Percentiles rank a stretch among this genome's conserved stretches.
These are phyloP conservation scores for Phrixothrix hirtus DNA, from an alignment of 2,888 invertebrate species.

Conservation along the genomic window DNA sequence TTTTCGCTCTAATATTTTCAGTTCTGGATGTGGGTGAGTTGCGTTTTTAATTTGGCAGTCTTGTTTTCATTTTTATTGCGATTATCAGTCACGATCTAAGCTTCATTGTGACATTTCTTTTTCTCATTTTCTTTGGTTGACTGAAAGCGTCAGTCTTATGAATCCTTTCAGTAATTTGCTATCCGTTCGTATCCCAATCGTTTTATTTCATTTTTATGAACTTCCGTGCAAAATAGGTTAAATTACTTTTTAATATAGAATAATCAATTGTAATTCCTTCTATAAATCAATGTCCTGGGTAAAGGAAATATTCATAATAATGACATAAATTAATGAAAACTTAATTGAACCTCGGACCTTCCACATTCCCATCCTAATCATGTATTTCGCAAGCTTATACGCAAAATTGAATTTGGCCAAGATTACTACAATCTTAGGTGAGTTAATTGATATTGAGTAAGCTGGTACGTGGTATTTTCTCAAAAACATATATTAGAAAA, in stretches of 20 bases:
- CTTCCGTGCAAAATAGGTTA: neutral
- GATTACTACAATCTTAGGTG: neutral
- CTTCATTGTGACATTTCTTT: slow-evolving; percentile 8
- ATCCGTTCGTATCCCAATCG: neutral
- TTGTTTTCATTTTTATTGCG: slow-evolving; percentile 19
- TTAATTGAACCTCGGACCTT: neutral
- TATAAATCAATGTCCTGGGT: no score
- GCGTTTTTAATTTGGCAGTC: slow-evolving; percentile 14
- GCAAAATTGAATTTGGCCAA: neutral
- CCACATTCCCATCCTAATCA: neutral
- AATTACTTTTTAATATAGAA: neutral
- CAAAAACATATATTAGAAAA: no score
- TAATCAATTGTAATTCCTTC: no score
- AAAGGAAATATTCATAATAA: no score
- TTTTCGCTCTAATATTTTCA: slow-evolving; percentile 4
- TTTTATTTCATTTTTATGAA: neutral
- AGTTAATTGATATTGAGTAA: neutral
- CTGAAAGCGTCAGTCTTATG: slow-evolving; percentile 5
- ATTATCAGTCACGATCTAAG: slow-evolving; percentile 19
- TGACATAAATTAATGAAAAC: no score
- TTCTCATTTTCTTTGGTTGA: slow-evolving; percentile 6
- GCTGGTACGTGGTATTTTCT: neutral
- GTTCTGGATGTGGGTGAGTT: neutral
- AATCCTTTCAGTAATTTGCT: neutral
- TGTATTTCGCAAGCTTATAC: neutral